Conservation (phyloP, 2,113 vertebrate genomes). For the Dromaius novaehollandiae region DNA sequence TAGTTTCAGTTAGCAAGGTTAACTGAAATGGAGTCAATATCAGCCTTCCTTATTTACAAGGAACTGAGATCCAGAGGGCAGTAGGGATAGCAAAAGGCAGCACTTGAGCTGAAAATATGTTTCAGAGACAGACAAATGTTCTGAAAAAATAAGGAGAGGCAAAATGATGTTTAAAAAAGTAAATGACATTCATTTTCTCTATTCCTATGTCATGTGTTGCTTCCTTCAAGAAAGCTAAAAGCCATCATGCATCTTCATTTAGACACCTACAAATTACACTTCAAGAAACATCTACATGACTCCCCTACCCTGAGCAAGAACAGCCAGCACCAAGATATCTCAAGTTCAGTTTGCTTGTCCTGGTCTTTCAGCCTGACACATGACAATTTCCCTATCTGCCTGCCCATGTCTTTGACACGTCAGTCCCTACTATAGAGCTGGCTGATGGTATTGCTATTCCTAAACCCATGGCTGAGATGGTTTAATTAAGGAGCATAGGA, state of each 20-base stretch:
- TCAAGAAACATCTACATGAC: not conserved
- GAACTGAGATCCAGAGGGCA: not conserved
- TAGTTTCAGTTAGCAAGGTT: not conserved
- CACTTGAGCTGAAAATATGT: not conserved
- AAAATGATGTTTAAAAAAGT: not conserved
- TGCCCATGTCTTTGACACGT: not conserved
- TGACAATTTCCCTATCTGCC: not conserved
- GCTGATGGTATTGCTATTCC: not conserved
- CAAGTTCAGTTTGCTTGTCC: not conserved
- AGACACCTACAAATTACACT: not conserved
- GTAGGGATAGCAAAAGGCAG: not conserved
- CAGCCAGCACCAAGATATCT: not conserved
- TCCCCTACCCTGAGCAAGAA: not conserved
- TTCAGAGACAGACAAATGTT: not conserved
- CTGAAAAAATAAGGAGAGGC: not conserved
- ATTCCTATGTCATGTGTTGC: not conserved
- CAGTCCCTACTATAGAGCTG: not conserved
- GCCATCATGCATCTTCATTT: not conserved
- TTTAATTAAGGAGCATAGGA: not conserved
- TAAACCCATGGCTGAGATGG: not conserved
- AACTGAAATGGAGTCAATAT: not conserved
- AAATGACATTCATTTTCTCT: not conserved
- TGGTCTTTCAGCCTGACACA: not conserved
- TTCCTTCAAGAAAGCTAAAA: not conserved
- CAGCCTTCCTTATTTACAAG: not conserved